Evolutionary conservation across 2,113 vertebrate species (phyloP), one percentile per base, ranked within the genome.

Genomic region (Calcarius ornatus): DNA sequence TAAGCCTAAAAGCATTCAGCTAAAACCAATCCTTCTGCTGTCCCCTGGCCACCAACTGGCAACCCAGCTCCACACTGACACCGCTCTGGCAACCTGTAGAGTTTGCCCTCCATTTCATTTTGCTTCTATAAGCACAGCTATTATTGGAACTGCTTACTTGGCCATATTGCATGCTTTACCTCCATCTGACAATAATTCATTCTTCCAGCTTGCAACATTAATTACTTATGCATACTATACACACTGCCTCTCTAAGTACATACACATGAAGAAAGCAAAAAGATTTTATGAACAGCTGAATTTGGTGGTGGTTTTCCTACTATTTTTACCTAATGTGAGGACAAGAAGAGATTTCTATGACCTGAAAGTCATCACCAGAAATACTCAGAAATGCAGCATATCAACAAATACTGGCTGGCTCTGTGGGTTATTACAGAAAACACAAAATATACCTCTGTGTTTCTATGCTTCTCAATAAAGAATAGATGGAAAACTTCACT

Each of bases 131-230:
- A 93, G 91, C 91, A 85, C 35, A 68, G 69, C 88, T 94, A 82
- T 77, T 91, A 79, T 94, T 91, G 79, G 92, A 95, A 95, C 73
- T 87, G 87, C 92, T 94, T 91, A 91, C 81, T 92, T 92, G 82
- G 85, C 78, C 80, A 87, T 84, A 94, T 66, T 94, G 87, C 54
- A n/a, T 57, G 88, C 89, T 93, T 61, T 77, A 92, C 47, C 80
- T 91, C 82, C 86, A 78, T 88, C 87, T 94, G 86, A 96, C 85
- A 86, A 91, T 91, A 95, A 93, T 84, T 91, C 66, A 65, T 89
- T 86, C 81, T 90, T 95, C 53, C 86, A 92, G 88, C 76, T 80
- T 81, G 81, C 72, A 85, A 64, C 60, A 81, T 87, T 92, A 90
- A 93, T 93, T 81, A 78, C 93, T 82, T 72, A 85, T 17, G 70